Evolutionary conservation across 2,113 vertebrate genomes (phyloP), one percentile per base, ranked within the genome.

Genomic region (Jacana jacana): DNA sequence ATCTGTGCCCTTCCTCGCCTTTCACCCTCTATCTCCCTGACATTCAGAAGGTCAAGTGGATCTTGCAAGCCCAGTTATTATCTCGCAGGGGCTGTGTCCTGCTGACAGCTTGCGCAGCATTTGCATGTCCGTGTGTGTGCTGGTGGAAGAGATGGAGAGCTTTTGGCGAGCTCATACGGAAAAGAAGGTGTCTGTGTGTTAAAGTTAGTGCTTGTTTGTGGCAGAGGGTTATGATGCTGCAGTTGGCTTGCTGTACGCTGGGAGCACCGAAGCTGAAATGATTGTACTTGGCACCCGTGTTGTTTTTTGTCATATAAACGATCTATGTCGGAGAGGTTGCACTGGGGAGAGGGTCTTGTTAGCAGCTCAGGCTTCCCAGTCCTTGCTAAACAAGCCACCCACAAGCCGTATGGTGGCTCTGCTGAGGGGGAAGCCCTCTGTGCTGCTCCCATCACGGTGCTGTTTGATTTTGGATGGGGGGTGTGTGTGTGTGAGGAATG

Each of bases 31-130:
- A 20, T 85, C 78, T 92, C 69, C 1, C 15, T 81, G 91, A 44
- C 91, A 84, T 95, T 84, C 54, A 51, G 49, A 83, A 93, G 88
- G 93, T 87, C 91, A 57, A 65, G 86, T 57, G 69, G 63, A 19
- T 84, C 33, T 68, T 17, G 72, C 82, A 31, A 92, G 57, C 68
- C 68, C 46, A 18, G 76, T 75, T 80, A 77, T 79, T 88, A 31
- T 83, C 85, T 31, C 25, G 42, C 23, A 37, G 63, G 66, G 58
- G 76, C 55, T 17, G 46, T 39, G 54, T 40, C 33, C 28, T 15
- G 69, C 82, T 71, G 80, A 42, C 64, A 80, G 71, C 68, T n/a
- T n/a, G 27, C 0, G 0, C 48, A 18, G 57, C 7, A 0, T 51
- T 82, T 14, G 65, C 44, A 7, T 0, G 0, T 46, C 25, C 2